Conservation (phyloP, 2,797 vertebrate species). For the Phrynocephalus vlangalii region DNA sequence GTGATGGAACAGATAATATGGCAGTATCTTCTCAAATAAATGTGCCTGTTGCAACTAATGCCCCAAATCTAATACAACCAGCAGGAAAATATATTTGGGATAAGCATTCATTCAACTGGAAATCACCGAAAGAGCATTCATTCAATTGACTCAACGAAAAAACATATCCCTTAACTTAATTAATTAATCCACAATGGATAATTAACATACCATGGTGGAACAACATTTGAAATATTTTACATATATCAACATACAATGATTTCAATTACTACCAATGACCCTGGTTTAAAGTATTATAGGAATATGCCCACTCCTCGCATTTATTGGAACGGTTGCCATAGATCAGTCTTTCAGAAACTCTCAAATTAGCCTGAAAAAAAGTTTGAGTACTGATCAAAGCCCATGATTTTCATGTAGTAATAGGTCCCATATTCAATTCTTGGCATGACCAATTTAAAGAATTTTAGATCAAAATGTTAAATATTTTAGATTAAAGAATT, state of each 20-base stretch:
- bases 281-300: neutral
- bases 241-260: neutral
- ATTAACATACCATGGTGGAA: neutral
- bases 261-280: neutral
- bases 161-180: neutral
- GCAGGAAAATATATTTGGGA: neutral
- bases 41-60: neutral
- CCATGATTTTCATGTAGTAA: neutral
- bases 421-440: neutral
- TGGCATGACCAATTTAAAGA: neutral
- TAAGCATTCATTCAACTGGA: neutral
- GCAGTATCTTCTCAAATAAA: too few relatives aligned
- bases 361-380: neutral
- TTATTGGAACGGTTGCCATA: neutral
- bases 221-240: constrained; percentile 11
- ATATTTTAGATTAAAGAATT: neutral
- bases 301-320: too few relatives aligned
- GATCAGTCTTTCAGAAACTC: neutral
- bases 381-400: neutral
- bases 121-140: neutral
- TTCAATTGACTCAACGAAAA: neutral
- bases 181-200: neutral
- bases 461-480: neutral
- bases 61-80: neutral
- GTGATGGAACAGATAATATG: too few relatives aligned